Evolutionary conservation across 2,888 invertebrate genomes (phyloP).

Genomic region (Terebella lapidaria): DNA sequence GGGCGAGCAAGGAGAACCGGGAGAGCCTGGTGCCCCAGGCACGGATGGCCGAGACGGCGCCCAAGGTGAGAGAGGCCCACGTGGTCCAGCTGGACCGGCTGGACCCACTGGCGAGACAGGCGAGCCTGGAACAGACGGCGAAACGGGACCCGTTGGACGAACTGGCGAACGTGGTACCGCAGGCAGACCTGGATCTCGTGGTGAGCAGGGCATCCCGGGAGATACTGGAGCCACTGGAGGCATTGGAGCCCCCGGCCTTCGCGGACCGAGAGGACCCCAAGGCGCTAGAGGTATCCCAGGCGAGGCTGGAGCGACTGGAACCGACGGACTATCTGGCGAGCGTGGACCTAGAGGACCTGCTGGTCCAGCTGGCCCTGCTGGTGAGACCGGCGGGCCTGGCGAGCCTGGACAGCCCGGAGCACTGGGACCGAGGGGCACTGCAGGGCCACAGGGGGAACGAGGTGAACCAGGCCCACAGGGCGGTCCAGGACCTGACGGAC

Average conservation of each 20-base stretch:
- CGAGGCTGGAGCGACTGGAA: conserved; percentile 9
- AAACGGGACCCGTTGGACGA: conserved; percentile 39
- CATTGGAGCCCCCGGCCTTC: conserved; percentile 10
- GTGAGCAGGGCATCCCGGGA: conserved; percentile 13
- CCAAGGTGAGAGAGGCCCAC: conserved; percentile 7
- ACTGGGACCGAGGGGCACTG: neutral
- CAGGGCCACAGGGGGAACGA: conserved; percentile 5
- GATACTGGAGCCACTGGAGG: conserved; percentile 14
- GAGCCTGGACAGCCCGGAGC: conserved; percentile 6
- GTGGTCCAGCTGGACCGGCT: conserved; percentile 15
- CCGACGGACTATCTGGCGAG: conserved; percentile 14
- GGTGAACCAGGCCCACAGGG: conserved; percentile 8
- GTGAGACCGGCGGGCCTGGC: conserved; percentile 11
- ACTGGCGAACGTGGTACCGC: conserved; percentile 12
- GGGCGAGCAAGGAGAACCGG: conserved; percentile 13
- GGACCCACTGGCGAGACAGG: conserved; percentile 17
- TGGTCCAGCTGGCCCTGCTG: conserved; percentile 10
- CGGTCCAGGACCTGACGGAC: conserved; percentile 5
- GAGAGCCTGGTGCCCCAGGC: conserved; percentile 10
- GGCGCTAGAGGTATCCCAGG: conserved; percentile 17
- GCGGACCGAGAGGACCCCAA: conserved; percentile 15
- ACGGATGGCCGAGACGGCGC: conserved; percentile 17
- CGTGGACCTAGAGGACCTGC: conserved; percentile 8
- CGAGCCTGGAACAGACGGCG: conserved; percentile 8
- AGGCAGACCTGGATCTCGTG: conserved; percentile 8